Conservation (phyloP, 2,888 invertebrate species). For the Andricus quercusramuli region DNA sequence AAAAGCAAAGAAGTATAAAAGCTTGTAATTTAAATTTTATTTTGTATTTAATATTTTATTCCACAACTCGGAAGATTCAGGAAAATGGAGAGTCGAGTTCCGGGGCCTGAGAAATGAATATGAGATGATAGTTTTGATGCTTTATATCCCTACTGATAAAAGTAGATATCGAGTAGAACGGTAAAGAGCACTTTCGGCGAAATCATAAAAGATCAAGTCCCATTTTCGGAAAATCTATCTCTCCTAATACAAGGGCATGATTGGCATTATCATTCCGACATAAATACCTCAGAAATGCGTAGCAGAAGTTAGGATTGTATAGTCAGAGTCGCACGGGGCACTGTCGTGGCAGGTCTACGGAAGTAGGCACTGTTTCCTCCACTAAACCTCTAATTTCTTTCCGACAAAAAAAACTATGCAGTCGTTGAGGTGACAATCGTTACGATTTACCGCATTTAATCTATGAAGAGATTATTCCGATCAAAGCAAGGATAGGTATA, state of each 20-base stretch:
- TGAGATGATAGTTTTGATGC: background rate
- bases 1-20: too few relatives aligned
- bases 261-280: constrained; percentile 78
- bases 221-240: constrained; percentile 41
- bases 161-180: constrained; percentile 37
- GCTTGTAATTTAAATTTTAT: too few relatives aligned
- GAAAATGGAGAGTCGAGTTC: background rate
- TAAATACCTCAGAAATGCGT: constrained; percentile 78
- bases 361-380: constrained; percentile 77
- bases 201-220: constrained; percentile 39
- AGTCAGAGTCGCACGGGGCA: constrained; percentile 78
- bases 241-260: constrained; percentile 71
- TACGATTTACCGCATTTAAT: constrained; percentile 64
- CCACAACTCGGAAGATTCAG: background rate
- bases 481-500: constrained; percentile 77
- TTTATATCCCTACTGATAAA: constrained; percentile 23
- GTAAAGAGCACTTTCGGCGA: constrained; percentile 35
- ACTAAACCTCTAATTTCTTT: constrained; percentile 75
- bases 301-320: constrained; percentile 78
- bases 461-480: constrained; percentile 69
- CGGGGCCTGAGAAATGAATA: background rate
- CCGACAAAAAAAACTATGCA: constrained; percentile 72
- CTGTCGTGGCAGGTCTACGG: constrained; percentile 78
- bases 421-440: constrained; percentile 66
- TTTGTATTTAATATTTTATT: background rate